These are phyloP conservation scores for Mermis nigrescens DNA, from an alignment of 2,888 invertebrate species.

Conservation along the genomic window DNA sequence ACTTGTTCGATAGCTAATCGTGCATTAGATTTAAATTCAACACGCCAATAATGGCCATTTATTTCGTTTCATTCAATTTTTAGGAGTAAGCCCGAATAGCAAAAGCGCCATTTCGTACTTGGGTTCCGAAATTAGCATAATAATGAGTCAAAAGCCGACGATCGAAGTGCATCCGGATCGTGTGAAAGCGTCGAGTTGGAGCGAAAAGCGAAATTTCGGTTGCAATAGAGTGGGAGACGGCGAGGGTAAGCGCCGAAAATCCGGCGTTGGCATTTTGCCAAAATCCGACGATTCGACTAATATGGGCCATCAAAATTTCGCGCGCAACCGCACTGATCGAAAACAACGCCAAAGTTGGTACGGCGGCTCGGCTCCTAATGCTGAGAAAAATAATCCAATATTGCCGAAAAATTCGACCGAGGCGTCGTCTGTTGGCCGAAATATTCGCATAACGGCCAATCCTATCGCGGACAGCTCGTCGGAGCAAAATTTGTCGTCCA, in stretches of 20 bases:
- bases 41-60: too few relatives aligned
- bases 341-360: background rate
- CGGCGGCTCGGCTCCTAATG: too few relatives aligned
- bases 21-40: too few relatives aligned
- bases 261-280: background rate
- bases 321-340: background rate
- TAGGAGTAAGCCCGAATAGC: too few relatives aligned
- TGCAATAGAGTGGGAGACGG: too few relatives aligned
- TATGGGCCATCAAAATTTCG: background rate
- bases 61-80: too few relatives aligned
- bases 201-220: background rate
- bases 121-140: slow-evolving; percentile 12
- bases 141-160: slow-evolving; percentile 7
- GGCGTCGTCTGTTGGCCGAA: background rate
- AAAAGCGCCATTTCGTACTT: slow-evolving; percentile 6
- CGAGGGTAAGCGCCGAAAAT: background rate
- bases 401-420: too few relatives aligned
- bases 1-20: too few relatives aligned
- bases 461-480: slow-evolving; percentile 9
- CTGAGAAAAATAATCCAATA: too few relatives aligned
- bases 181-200: background rate
- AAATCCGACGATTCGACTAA: background rate
- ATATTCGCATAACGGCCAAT: slow-evolving; percentile 2
- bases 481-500: slow-evolving; percentile 10
- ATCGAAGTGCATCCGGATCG: background rate